Percentiles rank a stretch among this genome's conserved stretches.
These are phyloP conservation scores for Typhlichthys subterraneus DNA, from an alignment of 2,797 vertebrate species.

Conservation along the genomic window DNA sequence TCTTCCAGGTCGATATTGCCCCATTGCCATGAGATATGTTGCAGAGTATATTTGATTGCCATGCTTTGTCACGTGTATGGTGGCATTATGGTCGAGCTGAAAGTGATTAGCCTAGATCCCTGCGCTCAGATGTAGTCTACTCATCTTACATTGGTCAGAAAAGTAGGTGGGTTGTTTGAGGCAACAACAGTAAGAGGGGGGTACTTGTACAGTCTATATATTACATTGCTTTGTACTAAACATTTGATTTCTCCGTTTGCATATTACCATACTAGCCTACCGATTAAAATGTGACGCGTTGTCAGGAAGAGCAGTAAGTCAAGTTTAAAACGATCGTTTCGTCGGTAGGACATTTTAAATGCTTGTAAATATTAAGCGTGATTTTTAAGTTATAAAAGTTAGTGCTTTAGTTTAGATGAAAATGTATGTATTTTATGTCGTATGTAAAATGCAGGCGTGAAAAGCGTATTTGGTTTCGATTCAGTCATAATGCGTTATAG, in stretches of 20 bases:
- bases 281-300: conserved; percentile 7
- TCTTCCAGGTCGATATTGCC: conserved; percentile 2
- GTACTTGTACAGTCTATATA: background rate
- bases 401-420: too few species aligned
- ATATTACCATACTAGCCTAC: too few species aligned
- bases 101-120: conserved; percentile 13
- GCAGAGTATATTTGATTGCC: conserved; percentile 34
- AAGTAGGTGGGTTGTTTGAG: conserved; percentile 60
- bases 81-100: conserved; percentile 34
- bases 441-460: conserved; percentile 6
- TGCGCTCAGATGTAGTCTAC: conserved; percentile 9
- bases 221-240: background rate
- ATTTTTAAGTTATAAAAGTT: too few species aligned
- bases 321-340: conserved; percentile 23
- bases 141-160: conserved; percentile 58
- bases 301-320: conserved; percentile 14
- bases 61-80: conserved; percentile 38
- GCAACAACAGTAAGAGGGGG: conserved; percentile 4
- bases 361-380: background rate
- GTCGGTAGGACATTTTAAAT: background rate
- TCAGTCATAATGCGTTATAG: conserved; percentile 20
- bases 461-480: conserved; percentile 36
- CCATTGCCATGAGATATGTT: conserved; percentile 2
- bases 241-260: conserved; percentile 31
- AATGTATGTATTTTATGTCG: too few species aligned